Base-by-base conservation (phyloP, 1,140 invertebrate genomes). In the Drosophila pallidifrons region DNA sequence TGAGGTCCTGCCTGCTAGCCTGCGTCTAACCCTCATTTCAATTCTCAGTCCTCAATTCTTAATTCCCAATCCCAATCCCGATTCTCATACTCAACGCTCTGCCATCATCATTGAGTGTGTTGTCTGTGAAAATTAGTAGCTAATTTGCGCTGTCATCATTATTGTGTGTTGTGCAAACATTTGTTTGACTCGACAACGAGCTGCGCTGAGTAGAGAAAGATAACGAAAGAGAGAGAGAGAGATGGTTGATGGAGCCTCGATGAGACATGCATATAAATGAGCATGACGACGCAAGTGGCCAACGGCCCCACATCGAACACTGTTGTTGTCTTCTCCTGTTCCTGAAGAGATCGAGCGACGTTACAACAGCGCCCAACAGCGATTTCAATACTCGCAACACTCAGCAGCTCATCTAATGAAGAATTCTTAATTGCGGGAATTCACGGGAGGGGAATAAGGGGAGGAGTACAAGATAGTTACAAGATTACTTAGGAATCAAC, bases 101-200 rank as follows among this genome's bases (percentile, higher is more conserved):
- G 28, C 30, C 28, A 57, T 57, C 32, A 57, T 57, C 54, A 57
- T 32, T 64, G 58, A 38, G 71, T 54, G 61, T 69, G 64, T 68
- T 82, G 77, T 83, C 59, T 81, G 85, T 89, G 75, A 85, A 89
- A 89, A 89, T 89, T 89, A 89, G 85, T 89, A 89, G 85, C 85
- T 89, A 89, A 89, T 89, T 89, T 89, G 85, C 71, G 78, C 74
- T 89, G 85, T 89, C 85, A 89, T 89, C 85, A 89, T 89, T 89
- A 89, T 89, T 66, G 81, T 85, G 75, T 81, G 86, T 89, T 89
- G 85, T 89, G 85, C 85, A 89, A 89, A 89, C 85, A 89, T 89
- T 89, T 90, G 85, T 89, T 82, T 69, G 77, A 82, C 78, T 73
- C 67, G 67, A 54, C 59, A 38, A 58, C 54, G 20, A 54, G 71